Conservation (phyloP, 2,888 invertebrate species). For the Hypena proboscidalis region DNA sequence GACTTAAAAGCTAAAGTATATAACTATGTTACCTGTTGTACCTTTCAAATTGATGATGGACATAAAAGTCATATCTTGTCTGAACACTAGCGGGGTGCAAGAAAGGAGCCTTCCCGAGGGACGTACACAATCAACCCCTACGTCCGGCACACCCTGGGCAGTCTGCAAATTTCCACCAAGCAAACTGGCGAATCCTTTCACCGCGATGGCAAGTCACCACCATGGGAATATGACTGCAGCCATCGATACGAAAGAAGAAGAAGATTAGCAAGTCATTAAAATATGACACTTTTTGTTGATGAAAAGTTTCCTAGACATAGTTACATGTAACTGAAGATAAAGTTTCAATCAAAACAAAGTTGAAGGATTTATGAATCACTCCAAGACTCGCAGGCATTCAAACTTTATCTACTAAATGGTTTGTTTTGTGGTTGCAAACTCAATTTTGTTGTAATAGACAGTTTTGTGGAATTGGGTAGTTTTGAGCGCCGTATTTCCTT, state of each 20-base stretch:
- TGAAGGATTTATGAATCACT: constrained; percentile 5
- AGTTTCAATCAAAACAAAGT: constrained; percentile 18
- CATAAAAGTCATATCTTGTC: constrained; percentile 6
- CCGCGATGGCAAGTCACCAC: no score
- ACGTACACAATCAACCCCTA: no score
- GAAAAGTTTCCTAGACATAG: constrained; percentile 10
- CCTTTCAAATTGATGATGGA: constrained; percentile 11
- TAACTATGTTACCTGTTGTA: no score
- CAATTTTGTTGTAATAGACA: background rate
- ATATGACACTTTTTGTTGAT: constrained; percentile 3
- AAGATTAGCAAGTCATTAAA: background rate
- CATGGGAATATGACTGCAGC: no score
- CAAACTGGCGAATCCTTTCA: no score
- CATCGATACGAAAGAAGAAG: no score
- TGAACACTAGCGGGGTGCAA: no score
- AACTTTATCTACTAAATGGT: constrained; percentile 7
- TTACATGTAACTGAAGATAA: constrained; percentile 1
- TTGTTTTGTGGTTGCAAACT: background rate
- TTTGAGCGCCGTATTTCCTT: no score
- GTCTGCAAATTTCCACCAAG: no score
- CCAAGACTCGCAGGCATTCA: background rate
- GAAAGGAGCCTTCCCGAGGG: no score
- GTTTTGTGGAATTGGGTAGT: background rate
- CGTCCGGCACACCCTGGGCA: no score
- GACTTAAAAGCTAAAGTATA: no score